These are phyloP conservation scores for Sogatella furcifera DNA, from an alignment of 1,140 invertebrate genomes.

Conservation along the genomic window DNA sequence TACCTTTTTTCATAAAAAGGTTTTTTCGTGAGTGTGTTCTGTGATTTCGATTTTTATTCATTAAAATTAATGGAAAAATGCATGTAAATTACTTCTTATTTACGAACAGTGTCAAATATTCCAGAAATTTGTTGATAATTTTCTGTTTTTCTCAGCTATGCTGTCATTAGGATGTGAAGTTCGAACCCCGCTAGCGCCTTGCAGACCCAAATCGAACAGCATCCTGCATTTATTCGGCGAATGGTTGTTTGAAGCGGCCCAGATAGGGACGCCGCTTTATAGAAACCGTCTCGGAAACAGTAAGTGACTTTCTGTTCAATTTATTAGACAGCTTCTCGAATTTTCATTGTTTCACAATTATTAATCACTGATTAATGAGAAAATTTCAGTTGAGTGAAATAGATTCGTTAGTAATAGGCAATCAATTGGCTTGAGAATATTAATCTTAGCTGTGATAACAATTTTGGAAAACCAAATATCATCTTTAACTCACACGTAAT, in stretches of 20 bases:
- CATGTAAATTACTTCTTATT: no score
- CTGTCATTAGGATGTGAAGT: slow-evolving; percentile 41
- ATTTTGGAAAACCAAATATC: no score
- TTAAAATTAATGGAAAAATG: no score
- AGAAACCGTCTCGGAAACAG: slow-evolving; percentile 13
- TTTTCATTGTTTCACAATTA: no score
- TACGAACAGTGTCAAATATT: not conserved
- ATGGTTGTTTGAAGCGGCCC: slow-evolving; percentile 92
- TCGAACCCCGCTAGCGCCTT: slow-evolving; percentile 46
- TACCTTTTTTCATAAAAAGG: no score
- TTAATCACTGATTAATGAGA: not conserved
- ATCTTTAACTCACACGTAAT: no score
- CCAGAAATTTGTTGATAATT: not conserved
- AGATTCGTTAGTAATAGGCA: no score
- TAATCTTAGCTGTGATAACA: no score
- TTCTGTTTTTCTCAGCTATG: slow-evolving; percentile 30
- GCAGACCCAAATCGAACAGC: slow-evolving; percentile 81
- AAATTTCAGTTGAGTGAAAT: not conserved
- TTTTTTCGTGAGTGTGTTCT: no score
- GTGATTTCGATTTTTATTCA: no score
- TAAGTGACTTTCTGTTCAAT: not conserved
- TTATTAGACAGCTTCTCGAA: not conserved
- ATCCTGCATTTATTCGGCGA: slow-evolving; percentile 92
- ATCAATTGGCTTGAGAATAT: no score
- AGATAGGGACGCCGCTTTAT: slow-evolving; percentile 58